Percentiles rank a stretch among this genome's conserved stretches.
Evolutionary conservation across 2,113 vertebrate genomes (phyloP).

Genomic region (Python bivittatus): DNA sequence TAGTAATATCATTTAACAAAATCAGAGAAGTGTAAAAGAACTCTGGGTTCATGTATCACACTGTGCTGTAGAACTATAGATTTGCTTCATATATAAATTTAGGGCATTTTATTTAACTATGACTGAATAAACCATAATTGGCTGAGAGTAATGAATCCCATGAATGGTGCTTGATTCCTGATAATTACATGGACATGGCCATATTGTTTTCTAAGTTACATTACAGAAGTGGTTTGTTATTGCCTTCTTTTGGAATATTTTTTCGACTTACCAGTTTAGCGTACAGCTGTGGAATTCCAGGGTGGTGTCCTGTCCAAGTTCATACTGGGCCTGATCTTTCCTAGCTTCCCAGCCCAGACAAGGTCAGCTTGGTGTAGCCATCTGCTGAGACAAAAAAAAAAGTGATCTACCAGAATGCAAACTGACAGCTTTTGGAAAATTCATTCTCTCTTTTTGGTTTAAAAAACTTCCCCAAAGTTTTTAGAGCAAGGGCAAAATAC

Average conservation of each 20-base stretch:
- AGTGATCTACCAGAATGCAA: background rate
- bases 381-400: background rate
- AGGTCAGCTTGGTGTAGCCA: background rate
- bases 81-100: too few relatives aligned
- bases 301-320: background rate
- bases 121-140: too few relatives aligned
- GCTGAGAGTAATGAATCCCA: background rate
- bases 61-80: too few relatives aligned
- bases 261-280: background rate
- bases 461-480: background rate
- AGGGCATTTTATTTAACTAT: too few relatives aligned
- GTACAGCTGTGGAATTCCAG: background rate
- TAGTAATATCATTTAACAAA: background rate
- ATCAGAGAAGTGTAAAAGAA: background rate
- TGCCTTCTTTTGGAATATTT: background rate
- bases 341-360: background rate
- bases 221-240: background rate
- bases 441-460: background rate
- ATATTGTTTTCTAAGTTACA: background rate
- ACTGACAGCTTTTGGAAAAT: background rate
- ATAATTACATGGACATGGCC: background rate
- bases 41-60: background rate
- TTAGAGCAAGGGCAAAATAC: background rate
- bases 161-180: background rate
- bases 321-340: background rate